Evolutionary conservation across 2,113 vertebrate genomes (phyloP).

Genomic region (Mesoclemmys tuberculata): DNA sequence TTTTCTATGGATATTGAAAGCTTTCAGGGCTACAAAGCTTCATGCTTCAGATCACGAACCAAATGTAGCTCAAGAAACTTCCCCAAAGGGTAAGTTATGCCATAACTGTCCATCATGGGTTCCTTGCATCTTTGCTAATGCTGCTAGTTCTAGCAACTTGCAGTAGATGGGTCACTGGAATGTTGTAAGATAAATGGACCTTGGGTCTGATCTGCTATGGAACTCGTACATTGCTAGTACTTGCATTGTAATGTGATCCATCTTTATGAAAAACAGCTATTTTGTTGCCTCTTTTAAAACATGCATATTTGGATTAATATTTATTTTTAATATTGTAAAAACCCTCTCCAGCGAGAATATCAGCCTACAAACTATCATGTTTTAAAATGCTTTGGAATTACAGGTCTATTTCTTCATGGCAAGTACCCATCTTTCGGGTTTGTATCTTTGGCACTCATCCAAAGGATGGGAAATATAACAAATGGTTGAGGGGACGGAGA

Average conservation of each 20-base stretch:
- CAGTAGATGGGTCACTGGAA: neutral
- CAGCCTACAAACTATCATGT: slow-evolving; percentile 55
- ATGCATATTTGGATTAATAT: slow-evolving; percentile 52
- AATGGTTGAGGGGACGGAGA: slow-evolving; percentile 55
- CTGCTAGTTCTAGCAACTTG: neutral
- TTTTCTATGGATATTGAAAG: neutral
- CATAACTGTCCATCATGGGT: neutral
- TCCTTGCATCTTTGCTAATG: neutral
- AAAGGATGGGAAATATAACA: slow-evolving; percentile 69
- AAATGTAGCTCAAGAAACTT: neutral
- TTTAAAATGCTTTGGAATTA: slow-evolving; percentile 53
- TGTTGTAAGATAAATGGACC: neutral
- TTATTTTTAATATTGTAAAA: slow-evolving; percentile 61
- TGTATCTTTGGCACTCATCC: slow-evolving; percentile 60
- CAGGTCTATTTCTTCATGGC: slow-evolving; percentile 63
- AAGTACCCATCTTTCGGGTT: slow-evolving; percentile 64
- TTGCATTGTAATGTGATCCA: neutral
- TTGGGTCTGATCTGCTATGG: neutral
- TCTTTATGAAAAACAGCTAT: neutral
- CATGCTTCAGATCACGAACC: neutral
- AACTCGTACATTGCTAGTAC: neutral
- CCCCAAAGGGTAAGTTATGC: neutral
- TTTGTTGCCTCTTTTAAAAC: neutral
- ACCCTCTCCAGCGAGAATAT: slow-evolving; percentile 54
- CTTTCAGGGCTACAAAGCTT: neutral